Evolutionary conservation across 2,888 invertebrate species (phyloP), one percentile per base, ranked within the genome.

Genomic region (Saturnia pavonia): DNA sequence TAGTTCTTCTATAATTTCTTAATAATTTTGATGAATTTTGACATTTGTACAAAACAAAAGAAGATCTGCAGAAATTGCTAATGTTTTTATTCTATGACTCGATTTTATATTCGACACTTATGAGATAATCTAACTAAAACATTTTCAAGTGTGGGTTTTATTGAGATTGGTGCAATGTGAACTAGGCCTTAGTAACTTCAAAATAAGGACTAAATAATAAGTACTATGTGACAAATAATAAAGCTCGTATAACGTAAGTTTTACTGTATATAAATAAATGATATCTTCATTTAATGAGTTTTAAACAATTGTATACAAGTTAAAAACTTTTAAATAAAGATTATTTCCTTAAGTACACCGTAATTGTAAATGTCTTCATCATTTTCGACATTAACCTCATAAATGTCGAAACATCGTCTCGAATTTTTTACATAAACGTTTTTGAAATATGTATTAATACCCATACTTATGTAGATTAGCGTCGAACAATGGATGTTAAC

Each of bases 401-500:
- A 72, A 78, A 83, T 91, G 91, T 86, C 85, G 91, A 89, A 91
- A 92, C 82, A 78, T 80, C 83, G 80, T 78, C 78, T 74, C 22
- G 71, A 69, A 75, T 86, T 91, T 91, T 91, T 88, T 88, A 91
- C 87, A 88, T 87, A 92, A 88, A 87, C 87, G 85, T 88, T 91
- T 91, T 92, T 91, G 92, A 89, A 92, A 91, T 89, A 60, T 60
- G 27, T 88, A 91, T 93, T 92, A 93, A 93, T 93, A 91, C 91
- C 91, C 91, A 91, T 92, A 93, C 92, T 93, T 93, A 92, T 91
- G 91, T 91, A 92, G 91, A 93, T 92, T 91, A 91, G 87, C 84
- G 88, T 77, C 85, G 82, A 83, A 93, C 93, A 93, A 93, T 92
- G 83, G 91, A 88, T 82, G 88, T 88, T 90, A 90, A 90, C 88